Evolutionary conservation across 1,140 invertebrate species (phyloP).

Genomic region (Proctacanthus coquilletti): DNA sequence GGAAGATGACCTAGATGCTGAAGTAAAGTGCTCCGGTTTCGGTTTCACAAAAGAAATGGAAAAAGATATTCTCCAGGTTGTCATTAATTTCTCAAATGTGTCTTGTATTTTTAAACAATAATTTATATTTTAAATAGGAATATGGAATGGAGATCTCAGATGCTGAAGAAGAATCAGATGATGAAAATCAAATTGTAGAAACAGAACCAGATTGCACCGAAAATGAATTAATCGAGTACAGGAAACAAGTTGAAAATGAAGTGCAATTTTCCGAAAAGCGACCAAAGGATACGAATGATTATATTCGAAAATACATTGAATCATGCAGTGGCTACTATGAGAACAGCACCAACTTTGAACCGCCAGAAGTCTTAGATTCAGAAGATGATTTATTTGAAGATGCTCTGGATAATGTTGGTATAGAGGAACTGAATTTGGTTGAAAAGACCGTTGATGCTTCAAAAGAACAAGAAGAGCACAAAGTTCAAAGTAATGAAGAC

Average conservation of each 20-base stretch:
- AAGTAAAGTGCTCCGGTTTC: slow-evolving; percentile 81
- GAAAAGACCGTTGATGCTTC: no score
- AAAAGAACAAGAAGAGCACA: background rate
- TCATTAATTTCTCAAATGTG: background rate
- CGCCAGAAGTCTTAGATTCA: slow-evolving; percentile 8
- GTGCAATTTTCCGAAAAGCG: slow-evolving; percentile 26
- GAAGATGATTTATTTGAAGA: slow-evolving; percentile 12
- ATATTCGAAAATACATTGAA: slow-evolving; percentile 27
- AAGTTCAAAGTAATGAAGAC: slow-evolving; percentile 2
- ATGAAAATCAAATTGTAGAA: slow-evolving; percentile 10
- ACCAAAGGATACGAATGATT: slow-evolving; percentile 16
- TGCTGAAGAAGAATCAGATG: slow-evolving; percentile 20
- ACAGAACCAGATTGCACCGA: slow-evolving; percentile 21
- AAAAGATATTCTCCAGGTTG: slow-evolving; percentile 41
- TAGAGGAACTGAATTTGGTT: background rate
- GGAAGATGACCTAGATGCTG: slow-evolving; percentile 70
- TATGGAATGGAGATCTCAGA: slow-evolving; percentile 25
- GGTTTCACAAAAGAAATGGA: slow-evolving; percentile 78
- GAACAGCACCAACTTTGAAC: slow-evolving; percentile 4
- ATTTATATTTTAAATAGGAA: slow-evolving; percentile 14
- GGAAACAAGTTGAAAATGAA: slow-evolving; percentile 32
- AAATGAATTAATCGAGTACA: slow-evolving; percentile 34
- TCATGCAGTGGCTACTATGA: slow-evolving; percentile 25
- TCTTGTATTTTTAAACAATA: background rate
- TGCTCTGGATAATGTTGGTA: slow-evolving; percentile 8